phyloP scores from a whole-genome alignment of 2,113 vertebrate genomes.

The Coracopsis vasa region DNA sequence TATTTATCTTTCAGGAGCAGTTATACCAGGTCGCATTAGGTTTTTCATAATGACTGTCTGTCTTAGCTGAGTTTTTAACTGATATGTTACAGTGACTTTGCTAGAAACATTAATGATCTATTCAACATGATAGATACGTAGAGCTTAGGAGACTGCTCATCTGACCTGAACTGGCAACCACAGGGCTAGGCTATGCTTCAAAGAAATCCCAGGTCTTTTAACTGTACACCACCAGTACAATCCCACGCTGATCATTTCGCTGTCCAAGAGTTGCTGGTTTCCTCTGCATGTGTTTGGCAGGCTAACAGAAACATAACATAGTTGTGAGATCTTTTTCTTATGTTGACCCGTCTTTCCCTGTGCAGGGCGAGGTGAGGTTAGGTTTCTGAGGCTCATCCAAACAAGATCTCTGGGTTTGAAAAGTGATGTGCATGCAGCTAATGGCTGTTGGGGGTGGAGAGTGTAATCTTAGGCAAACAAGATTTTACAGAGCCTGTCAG shows the following conservation, averaged over 20 bases:
- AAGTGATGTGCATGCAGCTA: background rate
- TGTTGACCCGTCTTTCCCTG: background rate
- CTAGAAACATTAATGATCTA: background rate
- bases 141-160: background rate
- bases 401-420: background rate
- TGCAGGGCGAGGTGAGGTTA: background rate
- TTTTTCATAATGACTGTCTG: background rate
- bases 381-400: background rate
- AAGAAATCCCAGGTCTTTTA: background rate
- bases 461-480: background rate
- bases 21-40: background rate
- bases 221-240: background rate
- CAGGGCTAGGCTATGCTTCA: background rate
- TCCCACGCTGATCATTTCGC: background rate
- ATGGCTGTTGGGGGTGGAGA: background rate
- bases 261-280: background rate
- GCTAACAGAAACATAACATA: background rate
- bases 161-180: background rate
- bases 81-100: background rate
- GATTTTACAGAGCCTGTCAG: background rate
- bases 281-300: background rate
- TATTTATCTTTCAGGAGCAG: background rate
- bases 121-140: background rate
- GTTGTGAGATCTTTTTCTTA: background rate
- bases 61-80: background rate